phyloP scores from a whole-genome alignment of 2,888 invertebrate genomes.

The Pinctada fucata region DNA sequence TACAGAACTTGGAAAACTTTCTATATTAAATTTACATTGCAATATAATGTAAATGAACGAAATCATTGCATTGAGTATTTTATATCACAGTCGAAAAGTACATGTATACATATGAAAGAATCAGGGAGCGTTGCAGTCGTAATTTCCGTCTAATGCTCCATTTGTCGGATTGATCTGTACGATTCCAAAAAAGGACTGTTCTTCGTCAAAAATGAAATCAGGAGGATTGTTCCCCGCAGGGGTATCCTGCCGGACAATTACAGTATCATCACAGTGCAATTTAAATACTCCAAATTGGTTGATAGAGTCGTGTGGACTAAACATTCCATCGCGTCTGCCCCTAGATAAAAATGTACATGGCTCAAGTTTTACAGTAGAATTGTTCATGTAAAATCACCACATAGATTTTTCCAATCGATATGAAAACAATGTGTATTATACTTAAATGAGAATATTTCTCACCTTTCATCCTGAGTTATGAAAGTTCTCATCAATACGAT shows the following conservation, averaged over 20 bases:
- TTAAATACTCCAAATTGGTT: neutral
- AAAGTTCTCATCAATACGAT: neutral
- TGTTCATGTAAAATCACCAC: too few relatives aligned
- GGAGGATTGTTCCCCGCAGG: neutral
- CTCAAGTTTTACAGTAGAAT: too few relatives aligned
- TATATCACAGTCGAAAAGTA: too few relatives aligned
- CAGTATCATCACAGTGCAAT: neutral
- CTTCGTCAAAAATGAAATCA: neutral
- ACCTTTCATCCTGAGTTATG: conserved; percentile 1
- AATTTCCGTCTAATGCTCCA: neutral
- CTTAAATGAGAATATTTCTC: neutral
- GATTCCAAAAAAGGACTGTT: neutral
- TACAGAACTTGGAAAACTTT: too few relatives aligned
- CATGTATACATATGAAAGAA: too few relatives aligned
- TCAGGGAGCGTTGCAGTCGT: neutral
- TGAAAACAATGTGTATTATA: too few relatives aligned
- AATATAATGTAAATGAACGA: too few relatives aligned
- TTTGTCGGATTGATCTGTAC: neutral
- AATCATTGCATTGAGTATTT: too few relatives aligned
- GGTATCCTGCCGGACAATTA: neutral
- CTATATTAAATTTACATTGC: too few relatives aligned
- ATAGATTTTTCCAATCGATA: too few relatives aligned
- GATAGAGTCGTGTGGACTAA: neutral
- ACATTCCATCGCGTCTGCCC: too few relatives aligned
- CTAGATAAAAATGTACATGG: too few relatives aligned